Evolutionary conservation across 2,113 vertebrate species (phyloP).

Genomic region (Garra rufa): DNA sequence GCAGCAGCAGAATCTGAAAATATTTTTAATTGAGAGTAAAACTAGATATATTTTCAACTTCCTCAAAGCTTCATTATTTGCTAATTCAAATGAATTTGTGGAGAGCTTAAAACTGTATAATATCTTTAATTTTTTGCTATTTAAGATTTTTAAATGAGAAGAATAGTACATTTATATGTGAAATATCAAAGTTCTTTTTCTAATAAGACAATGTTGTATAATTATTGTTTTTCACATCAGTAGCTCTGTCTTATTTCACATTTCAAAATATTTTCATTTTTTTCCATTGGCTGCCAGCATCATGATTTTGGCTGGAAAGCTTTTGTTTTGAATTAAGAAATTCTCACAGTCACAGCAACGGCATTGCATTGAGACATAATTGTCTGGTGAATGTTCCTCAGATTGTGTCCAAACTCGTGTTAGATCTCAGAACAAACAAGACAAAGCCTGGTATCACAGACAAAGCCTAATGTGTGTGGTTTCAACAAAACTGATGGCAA

Average conservation of each 20-base stretch:
- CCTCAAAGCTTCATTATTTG: background rate
- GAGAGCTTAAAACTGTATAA: background rate
- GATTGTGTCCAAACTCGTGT: conserved; percentile 33
- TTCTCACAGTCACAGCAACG: conserved; percentile 15
- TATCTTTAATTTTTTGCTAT: background rate
- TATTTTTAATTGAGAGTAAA: background rate
- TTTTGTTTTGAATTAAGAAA: conserved; percentile 42
- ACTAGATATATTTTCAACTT: background rate
- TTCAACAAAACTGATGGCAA: conserved; percentile 22
- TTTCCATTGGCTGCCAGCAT: conserved; percentile 15
- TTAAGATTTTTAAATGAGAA: background rate
- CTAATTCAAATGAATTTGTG: background rate
- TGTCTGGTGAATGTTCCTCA: conserved; percentile 34
- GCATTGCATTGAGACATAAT: conserved; percentile 16
- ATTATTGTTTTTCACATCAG: conserved; percentile 12
- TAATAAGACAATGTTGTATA: background rate
- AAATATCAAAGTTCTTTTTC: background rate
- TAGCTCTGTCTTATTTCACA: conserved; percentile 27
- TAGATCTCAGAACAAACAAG: conserved; percentile 31
- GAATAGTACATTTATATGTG: background rate
- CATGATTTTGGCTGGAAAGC: conserved; percentile 30
- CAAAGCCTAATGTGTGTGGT: background rate
- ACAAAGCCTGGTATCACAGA: conserved; percentile 23
- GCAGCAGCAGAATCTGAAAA: background rate
- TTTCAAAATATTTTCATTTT: conserved; percentile 30